These are phyloP conservation scores for Melanchra persicariae DNA, from an alignment of 2,888 invertebrate species.

Conservation along the genomic window DNA sequence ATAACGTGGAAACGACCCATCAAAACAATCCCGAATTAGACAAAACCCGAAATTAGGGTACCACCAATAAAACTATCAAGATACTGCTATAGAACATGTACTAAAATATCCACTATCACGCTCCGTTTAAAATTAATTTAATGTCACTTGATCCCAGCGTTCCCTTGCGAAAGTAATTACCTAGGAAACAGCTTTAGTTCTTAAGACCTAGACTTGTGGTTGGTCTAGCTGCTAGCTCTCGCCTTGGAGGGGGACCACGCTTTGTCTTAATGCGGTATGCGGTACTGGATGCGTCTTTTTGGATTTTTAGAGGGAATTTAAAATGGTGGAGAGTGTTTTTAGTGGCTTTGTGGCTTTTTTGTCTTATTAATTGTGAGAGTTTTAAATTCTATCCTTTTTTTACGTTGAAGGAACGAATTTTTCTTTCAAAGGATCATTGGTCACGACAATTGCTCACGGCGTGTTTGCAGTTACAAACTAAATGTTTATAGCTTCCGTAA, in stretches of 20 bases:
- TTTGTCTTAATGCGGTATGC: slow-evolving; percentile 41
- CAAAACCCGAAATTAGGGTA: background rate
- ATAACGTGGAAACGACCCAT: background rate
- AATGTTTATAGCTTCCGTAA: background rate
- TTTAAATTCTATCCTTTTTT: background rate
- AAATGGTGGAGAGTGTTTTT: slow-evolving; percentile 9
- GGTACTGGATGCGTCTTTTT: slow-evolving; percentile 43
- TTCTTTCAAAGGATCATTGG: no score
- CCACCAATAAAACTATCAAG: slow-evolving; percentile 16
- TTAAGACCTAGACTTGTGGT: slow-evolving; percentile 65
- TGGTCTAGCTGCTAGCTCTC: slow-evolving; percentile 62
- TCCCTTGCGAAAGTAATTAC: slow-evolving; percentile 70
- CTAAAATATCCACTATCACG: slow-evolving; percentile 52
- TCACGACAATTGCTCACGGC: no score
- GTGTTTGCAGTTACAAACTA: no score
- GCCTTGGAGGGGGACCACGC: slow-evolving; percentile 54
- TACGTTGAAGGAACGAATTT: background rate
- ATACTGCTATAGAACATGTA: slow-evolving; percentile 17
- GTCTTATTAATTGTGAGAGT: background rate
- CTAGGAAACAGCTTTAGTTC: slow-evolving; percentile 68
- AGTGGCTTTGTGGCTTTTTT: background rate
- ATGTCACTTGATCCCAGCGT: slow-evolving; percentile 60
- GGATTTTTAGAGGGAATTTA: slow-evolving; percentile 4
- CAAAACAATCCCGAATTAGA: background rate
- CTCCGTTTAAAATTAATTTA: slow-evolving; percentile 66